Conservation (phyloP, 2,888 invertebrate species). For the Rhabditophanes sp. region DNA sequence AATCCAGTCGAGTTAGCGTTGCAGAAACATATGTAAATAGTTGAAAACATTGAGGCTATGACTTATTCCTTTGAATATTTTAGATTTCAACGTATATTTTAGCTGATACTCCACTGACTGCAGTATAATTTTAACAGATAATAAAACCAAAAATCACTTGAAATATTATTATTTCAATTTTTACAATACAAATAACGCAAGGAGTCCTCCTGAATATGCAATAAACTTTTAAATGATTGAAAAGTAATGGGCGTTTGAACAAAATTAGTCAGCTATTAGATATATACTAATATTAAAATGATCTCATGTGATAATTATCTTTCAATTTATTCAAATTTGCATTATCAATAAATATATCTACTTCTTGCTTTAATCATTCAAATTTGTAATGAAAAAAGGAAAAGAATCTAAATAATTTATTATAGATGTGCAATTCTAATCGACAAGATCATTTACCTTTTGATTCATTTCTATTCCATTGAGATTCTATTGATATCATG, state of each 20-base stretch:
- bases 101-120: not conserved
- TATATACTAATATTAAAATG: not conserved
- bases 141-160: not conserved
- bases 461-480: no score
- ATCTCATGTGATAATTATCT: conserved; percentile 3
- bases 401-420: not conserved
- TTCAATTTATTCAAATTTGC: not conserved
- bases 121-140: not conserved
- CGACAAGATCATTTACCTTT: no score
- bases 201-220: not conserved
- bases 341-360: not conserved
- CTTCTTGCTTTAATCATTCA: not conserved
- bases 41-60: no score
- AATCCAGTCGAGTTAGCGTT: no score
- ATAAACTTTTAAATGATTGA: no score
- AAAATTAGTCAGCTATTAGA: not conserved
- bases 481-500: no score
- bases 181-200: not conserved
- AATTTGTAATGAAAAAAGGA: conserved; percentile 1
- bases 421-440: no score
- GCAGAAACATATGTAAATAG: no score
- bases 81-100: not conserved
- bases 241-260: no score
- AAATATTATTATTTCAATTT: not conserved
- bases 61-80: no score